Conservation (phyloP, 2,797 vertebrate species). For the Tokudaia tokunoshimensis region DNA sequence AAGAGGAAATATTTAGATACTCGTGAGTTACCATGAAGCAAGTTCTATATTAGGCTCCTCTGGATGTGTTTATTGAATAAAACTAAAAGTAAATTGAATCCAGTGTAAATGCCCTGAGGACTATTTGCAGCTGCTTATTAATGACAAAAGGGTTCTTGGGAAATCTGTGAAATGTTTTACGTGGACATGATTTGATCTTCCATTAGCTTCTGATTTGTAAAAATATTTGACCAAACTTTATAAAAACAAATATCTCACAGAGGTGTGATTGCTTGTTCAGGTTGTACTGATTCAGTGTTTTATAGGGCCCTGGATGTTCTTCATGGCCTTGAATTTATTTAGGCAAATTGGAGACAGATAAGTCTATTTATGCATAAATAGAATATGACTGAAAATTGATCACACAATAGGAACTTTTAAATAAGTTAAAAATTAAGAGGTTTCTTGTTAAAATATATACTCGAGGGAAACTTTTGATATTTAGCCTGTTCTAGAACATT, state of each 20-base stretch:
- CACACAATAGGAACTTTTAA: not conserved
- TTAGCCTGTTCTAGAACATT: constrained; percentile 55
- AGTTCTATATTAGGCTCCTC: not conserved
- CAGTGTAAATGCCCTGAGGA: not conserved
- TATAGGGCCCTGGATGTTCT: not conserved
- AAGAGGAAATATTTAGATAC: not conserved
- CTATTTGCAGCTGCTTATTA: not conserved
- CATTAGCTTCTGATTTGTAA: constrained; percentile 10
- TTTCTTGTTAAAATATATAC: constrained; percentile 53
- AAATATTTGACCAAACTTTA: not conserved
- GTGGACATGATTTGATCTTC: not conserved
- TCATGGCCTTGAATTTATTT: not conserved
- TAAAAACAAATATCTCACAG: constrained; percentile 38
- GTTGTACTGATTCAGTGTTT: not conserved
- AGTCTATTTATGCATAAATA: not conserved
- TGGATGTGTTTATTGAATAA: not conserved
- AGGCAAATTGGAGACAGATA: not conserved
- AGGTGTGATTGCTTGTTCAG: not conserved
- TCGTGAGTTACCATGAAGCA: not conserved
- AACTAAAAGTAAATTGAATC: not conserved
- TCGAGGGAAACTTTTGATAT: constrained; percentile 54
- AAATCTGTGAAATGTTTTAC: constrained; percentile 12
- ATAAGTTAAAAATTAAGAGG: constrained; percentile 53
- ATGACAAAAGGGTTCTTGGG: not conserved
- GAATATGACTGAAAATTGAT: not conserved